Evolutionary conservation across 2,888 invertebrate genomes (phyloP).

Genomic region (Lycophotia porphyrea): DNA sequence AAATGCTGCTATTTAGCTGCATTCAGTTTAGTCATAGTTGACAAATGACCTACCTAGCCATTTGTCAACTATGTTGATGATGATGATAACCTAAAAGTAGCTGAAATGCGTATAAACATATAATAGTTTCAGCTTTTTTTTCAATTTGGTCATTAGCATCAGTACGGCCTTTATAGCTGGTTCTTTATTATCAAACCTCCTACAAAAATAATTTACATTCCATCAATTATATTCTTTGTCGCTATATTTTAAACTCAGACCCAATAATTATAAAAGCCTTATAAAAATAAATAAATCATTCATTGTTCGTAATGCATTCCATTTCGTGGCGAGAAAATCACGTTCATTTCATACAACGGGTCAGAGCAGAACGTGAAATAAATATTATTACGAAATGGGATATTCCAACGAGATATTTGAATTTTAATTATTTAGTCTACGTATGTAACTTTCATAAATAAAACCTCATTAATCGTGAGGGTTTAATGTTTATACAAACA

Average conservation of each 20-base stretch:
- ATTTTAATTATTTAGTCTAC: slow-evolving; percentile 19
- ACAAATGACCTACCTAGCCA: too few species aligned
- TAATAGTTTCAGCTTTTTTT: neutral
- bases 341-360: slow-evolving; percentile 19
- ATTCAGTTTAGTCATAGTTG: too few species aligned
- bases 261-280: slow-evolving; percentile 2
- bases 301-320: slow-evolving; percentile 40
- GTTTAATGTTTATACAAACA: neutral
- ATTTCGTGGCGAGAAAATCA: slow-evolving; percentile 41
- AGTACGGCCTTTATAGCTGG: neutral
- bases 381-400: slow-evolving; percentile 39
- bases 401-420: slow-evolving; percentile 19
- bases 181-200: neutral
- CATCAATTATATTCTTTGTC: neutral
- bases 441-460: slow-evolving; percentile 24
- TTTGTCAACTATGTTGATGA: too few species aligned
- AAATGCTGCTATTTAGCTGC: too few species aligned
- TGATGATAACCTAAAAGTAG: neutral
- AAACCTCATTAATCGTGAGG: slow-evolving; percentile 20
- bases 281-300: slow-evolving; percentile 27
- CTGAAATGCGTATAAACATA: neutral
- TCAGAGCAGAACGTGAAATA: slow-evolving; percentile 29
- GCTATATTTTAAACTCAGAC: neutral
- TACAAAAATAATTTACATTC: neutral
- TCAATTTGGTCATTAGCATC: neutral